Conservation (phyloP, 2,113 vertebrate genomes). For the Pachycephala philippinensis region DNA sequence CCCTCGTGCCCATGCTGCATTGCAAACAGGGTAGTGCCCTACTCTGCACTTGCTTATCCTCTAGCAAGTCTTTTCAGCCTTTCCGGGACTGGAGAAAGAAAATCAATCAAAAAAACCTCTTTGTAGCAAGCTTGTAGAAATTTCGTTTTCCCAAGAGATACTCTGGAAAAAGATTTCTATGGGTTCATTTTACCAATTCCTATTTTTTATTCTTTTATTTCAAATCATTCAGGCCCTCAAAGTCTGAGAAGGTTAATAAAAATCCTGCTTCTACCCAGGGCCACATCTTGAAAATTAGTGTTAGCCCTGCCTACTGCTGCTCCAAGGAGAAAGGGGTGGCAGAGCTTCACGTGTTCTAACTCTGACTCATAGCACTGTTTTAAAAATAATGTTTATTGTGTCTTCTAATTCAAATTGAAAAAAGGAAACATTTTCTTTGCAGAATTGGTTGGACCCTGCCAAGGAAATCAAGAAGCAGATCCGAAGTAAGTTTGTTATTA, state of each 20-base stretch:
- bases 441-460: slow-evolving; percentile 95
- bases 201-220: neutral
- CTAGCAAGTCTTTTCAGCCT: neutral
- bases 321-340: neutral
- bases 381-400: neutral
- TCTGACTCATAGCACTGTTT: neutral
- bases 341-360: neutral
- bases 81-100: neutral
- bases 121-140: neutral
- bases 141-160: neutral
- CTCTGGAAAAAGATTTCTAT: neutral
- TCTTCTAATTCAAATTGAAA: slow-evolving; percentile 44
- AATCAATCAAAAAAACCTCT: neutral
- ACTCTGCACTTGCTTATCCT: neutral
- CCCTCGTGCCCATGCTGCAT: rapidly evolving
- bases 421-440: slow-evolving; percentile 67
- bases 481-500: slow-evolving; percentile 80
- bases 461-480: slow-evolving; percentile 98
- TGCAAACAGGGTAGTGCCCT: neutral
- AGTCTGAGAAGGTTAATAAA: neutral
- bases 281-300: neutral
- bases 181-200: neutral
- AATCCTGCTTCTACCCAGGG: neutral
- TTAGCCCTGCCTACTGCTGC: neutral
- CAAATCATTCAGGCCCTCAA: neutral